Base-by-base conservation (phyloP, 2,888 invertebrate genomes). In the Trissolcus japonicus region DNA sequence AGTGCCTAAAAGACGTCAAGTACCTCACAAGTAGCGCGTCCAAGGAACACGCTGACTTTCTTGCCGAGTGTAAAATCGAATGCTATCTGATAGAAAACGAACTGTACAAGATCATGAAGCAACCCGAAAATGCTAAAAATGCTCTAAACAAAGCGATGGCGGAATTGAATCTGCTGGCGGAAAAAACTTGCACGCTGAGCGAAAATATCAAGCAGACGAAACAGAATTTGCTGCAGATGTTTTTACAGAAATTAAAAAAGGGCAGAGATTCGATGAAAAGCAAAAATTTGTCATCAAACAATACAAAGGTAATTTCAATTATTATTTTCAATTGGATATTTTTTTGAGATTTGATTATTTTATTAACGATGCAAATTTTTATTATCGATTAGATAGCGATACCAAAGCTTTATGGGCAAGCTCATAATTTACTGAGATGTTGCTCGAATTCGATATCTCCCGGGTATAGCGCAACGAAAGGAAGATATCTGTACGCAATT, bases 401-500 rank as follows among this genome's bases (percentile, higher is more conserved):
- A 19, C 82, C 83, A 11, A 57, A 19, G 14, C 61, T 87, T 48
- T 82, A 83, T 1, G 87, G 86, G 7, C 83, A 81, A 62, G 35
- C 41, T 4, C 84, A 87, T 48, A 61, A 68, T 9, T 76, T 78
- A 54, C 77, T 89, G 16, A 69, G 75, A 56, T 81, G 72, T 63
- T 86, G 87, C 79, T 84, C 87, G n/a, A 85, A 88, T 56, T 82
- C 85, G 2, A 68, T 88, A 14, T 57, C 80, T 7, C 50, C 86
- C 29, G 78, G 65, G 14, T 78, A 77, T 13, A 82, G 86, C 50
- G 43, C 82, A 11, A 53, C 48, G 2, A 83, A 76, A 50, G 91
- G 91, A 50, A 83, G 91, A 50, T 88, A 89, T 81, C 81, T 91
- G 11, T 85, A 89, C 17, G 90, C 90, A 6, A 85, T 84, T 9